Evolutionary conservation across 2,888 invertebrate species (phyloP).

Genomic region (Limulus polyphemus): DNA sequence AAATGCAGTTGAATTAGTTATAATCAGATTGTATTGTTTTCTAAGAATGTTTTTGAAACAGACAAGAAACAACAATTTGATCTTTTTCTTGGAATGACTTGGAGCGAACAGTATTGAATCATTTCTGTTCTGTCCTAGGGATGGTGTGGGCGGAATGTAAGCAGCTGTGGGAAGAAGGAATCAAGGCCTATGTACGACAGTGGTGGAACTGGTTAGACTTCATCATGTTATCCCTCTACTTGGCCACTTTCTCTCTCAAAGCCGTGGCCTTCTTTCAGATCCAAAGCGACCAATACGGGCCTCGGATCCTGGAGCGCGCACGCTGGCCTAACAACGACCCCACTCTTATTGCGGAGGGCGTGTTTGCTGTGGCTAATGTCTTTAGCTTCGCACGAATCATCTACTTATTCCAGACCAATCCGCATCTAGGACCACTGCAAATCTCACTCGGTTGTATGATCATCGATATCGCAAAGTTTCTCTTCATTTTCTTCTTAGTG

Average conservation of each 20-base stretch:
- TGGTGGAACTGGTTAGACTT: conserved; percentile 49
- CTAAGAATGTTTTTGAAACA: too few species aligned
- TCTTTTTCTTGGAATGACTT: too few species aligned
- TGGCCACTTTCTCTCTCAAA: conserved; percentile 43
- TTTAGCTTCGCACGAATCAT: conserved; percentile 46
- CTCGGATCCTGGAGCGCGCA: conserved; percentile 34
- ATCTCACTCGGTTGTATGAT: conserved; percentile 45
- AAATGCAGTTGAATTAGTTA: too few species aligned
- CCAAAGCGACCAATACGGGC: conserved; percentile 34
- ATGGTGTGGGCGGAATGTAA: conserved; percentile 47
- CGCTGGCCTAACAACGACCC: conserved; percentile 44
- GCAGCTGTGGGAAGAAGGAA: conserved; percentile 44
- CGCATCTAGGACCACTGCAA: conserved; percentile 44
- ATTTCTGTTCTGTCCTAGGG: conserved; percentile 31
- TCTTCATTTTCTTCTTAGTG: conserved; percentile 42
- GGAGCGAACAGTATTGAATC: too few species aligned
- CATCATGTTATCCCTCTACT: conserved; percentile 45
- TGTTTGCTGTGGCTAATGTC: conserved; percentile 46
- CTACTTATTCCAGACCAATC: conserved; percentile 45
- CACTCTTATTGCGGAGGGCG: conserved; percentile 43
- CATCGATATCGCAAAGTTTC: conserved; percentile 45
- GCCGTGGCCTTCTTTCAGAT: conserved; percentile 36
- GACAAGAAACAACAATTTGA: too few species aligned
- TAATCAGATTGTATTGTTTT: too few species aligned
- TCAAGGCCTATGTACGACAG: conserved; percentile 42